Conservation (phyloP, 2,113 vertebrate genomes). For the Crotophaga sulcirostris region DNA sequence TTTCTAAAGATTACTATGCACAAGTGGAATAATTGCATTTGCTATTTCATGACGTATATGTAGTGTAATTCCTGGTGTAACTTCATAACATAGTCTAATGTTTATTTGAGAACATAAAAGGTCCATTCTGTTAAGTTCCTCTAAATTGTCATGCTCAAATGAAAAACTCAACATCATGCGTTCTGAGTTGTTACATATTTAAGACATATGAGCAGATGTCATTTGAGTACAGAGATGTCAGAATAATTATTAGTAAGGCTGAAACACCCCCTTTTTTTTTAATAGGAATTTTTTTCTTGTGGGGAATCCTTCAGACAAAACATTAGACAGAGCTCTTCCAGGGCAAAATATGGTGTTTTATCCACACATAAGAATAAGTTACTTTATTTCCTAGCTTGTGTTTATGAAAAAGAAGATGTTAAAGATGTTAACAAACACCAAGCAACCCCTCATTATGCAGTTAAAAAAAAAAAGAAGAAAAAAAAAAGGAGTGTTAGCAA, state of each 20-base stretch:
- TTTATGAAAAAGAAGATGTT: neutral
- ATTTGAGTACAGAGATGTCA: neutral
- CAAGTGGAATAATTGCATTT: neutral
- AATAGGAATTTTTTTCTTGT: neutral
- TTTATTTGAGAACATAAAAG: neutral
- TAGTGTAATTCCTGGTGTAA: neutral
- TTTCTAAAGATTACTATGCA: neutral
- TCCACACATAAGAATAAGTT: neutral
- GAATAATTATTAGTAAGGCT: neutral
- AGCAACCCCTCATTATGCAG: neutral
- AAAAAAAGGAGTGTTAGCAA: conserved; percentile 20
- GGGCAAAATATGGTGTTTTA: neutral
- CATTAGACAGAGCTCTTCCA: neutral
- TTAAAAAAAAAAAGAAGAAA: neutral
- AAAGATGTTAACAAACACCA: neutral
- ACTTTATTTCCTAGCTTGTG: neutral
- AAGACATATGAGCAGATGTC: neutral
- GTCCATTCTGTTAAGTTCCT: neutral
- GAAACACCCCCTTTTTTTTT: neutral
- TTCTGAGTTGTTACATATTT: conserved; percentile 7
- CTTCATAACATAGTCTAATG: neutral
- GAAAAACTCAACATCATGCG: neutral
- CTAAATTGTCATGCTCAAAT: neutral
- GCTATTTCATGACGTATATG: neutral
- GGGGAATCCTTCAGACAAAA: neutral